Conservation (phyloP, 1,140 invertebrate species). For the Drosophila pectinifera region DNA sequence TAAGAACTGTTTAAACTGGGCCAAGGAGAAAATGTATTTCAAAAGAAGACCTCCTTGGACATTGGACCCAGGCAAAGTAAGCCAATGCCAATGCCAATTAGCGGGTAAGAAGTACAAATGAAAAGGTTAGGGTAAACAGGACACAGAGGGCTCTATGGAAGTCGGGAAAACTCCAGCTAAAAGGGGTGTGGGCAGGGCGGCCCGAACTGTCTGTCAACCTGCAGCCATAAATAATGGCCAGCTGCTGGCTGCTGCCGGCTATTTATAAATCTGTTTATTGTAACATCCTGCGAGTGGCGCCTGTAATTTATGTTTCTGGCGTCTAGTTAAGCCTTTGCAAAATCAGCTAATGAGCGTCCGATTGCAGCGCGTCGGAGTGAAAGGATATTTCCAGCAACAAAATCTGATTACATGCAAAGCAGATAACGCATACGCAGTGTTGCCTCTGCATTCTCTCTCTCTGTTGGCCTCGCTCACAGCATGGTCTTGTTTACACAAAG, state of each 20-base stretch:
- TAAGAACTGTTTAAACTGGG: conserved; percentile 27
- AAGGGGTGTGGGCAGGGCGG: neutral
- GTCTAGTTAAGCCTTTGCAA: conserved; percentile 31
- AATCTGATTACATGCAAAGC: conserved; percentile 6
- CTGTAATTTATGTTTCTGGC: conserved; percentile 46
- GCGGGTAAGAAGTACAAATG: conserved; percentile 12
- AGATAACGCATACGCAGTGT: conserved; percentile 48
- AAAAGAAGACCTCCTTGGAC: conserved; percentile 21
- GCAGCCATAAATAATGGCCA: conserved; percentile 48
- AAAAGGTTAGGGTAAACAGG: neutral
- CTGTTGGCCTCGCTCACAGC: neutral
- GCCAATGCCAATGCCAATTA: conserved; percentile 60
- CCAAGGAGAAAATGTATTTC: conserved; percentile 15
- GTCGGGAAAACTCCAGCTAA: neutral
- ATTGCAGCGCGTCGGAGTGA: conserved; percentile 20
- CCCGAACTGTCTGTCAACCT: conserved; percentile 50
- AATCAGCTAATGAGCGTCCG: conserved; percentile 47
- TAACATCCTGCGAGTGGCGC: conserved; percentile 33
- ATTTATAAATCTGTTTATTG: conserved; percentile 56
- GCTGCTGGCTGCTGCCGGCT: conserved; percentile 29
- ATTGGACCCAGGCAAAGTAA: conserved; percentile 12
- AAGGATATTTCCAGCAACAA: neutral
- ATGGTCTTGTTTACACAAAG: conserved; percentile 46
- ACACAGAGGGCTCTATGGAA: neutral
- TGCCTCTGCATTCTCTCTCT: neutral